Conservation (phyloP, 2,797 vertebrate species). For the Garrulus glandarius region DNA sequence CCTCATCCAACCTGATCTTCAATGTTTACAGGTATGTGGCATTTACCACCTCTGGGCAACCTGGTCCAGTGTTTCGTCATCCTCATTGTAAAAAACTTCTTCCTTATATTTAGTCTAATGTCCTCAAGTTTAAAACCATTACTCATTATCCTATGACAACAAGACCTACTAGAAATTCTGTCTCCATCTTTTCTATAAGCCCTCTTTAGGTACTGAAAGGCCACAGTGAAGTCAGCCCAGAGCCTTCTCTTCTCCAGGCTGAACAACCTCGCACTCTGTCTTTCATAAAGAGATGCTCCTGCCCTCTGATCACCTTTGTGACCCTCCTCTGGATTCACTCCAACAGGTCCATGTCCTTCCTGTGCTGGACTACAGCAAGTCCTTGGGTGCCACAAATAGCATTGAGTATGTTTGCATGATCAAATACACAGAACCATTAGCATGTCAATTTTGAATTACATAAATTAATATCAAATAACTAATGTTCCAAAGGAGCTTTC, state of each 20-base stretch:
- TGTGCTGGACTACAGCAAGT: background rate
- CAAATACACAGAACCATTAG: background rate
- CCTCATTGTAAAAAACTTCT: rapidly evolving
- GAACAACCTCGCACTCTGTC: background rate
- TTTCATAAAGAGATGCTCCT: background rate
- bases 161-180: background rate
- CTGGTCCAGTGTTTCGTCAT: background rate
- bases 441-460: background rate
- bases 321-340: background rate
- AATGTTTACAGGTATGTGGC: background rate
- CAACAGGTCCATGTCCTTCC: background rate
- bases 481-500: background rate
- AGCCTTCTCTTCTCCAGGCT: background rate
- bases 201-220: background rate
- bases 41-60: background rate
- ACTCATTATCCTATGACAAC: background rate
- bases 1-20: background rate
- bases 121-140: background rate
- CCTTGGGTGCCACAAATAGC: background rate
- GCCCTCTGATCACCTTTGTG: background rate
- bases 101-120: background rate
- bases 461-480: background rate
- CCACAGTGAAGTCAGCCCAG: background rate
- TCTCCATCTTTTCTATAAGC: background rate
- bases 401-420: background rate